phyloP scores from a whole-genome alignment of 2,888 invertebrate genomes.

The Tricholauxania praeusta region DNA sequence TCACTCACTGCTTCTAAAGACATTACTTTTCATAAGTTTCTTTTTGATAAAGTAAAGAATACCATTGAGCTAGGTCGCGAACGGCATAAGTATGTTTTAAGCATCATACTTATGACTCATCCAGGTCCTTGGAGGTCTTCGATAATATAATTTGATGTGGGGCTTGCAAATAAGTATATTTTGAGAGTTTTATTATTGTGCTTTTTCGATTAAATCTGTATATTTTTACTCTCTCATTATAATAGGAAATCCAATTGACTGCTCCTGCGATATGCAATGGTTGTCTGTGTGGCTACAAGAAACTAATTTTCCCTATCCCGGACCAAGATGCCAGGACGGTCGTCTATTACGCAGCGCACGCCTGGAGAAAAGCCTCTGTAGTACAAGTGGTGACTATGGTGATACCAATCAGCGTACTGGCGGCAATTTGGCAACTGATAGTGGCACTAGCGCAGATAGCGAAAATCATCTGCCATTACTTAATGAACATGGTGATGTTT shows the following conservation, averaged over 20 bases:
- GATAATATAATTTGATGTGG: too few species aligned
- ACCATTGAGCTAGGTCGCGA: too few species aligned
- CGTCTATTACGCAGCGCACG: slow-evolving; percentile 80
- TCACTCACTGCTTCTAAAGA: too few species aligned
- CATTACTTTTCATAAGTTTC: too few species aligned
- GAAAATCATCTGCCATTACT: slow-evolving; percentile 72
- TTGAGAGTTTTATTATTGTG: neutral
- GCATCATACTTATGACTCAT: too few species aligned
- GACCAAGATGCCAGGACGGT: slow-evolving; percentile 85
- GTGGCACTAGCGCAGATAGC: slow-evolving; percentile 28
- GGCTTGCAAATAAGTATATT: too few species aligned
- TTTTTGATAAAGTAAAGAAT: too few species aligned
- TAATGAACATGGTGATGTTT: slow-evolving; percentile 79
- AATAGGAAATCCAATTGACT: slow-evolving; percentile 84
- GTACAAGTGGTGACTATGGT: slow-evolving; percentile 56
- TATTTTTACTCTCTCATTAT: slow-evolving; percentile 46
- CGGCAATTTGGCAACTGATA: slow-evolving; percentile 20
- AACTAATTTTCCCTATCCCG: slow-evolving; percentile 74
- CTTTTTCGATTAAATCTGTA: neutral
- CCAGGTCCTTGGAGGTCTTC: too few species aligned
- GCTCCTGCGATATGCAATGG: slow-evolving; percentile 87
- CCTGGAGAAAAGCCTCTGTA: slow-evolving; percentile 78
- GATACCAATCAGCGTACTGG: slow-evolving; percentile 54
- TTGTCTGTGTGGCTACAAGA: slow-evolving; percentile 85
- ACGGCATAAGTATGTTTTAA: too few species aligned